phyloP scores from a whole-genome alignment of 2,113 vertebrate species.

The Actenoides hombroni region DNA sequence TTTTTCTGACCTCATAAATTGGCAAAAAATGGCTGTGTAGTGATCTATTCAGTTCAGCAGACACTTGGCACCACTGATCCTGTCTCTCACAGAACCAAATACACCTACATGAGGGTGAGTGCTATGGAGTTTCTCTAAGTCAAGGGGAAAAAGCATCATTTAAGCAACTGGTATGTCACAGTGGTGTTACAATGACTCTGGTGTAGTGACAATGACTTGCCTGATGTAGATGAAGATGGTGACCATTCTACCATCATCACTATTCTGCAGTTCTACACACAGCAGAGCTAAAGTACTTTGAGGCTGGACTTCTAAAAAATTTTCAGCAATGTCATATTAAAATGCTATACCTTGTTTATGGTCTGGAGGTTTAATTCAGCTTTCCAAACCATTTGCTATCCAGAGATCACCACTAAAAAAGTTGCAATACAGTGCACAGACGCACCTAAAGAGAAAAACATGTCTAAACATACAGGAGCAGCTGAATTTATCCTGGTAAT shows the following conservation, averaged over 20 bases:
- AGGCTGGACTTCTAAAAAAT: not conserved
- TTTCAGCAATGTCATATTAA: not conserved
- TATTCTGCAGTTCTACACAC: not conserved
- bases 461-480: not conserved
- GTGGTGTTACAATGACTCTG: not conserved
- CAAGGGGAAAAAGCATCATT: not conserved
- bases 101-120: not conserved
- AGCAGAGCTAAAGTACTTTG: not conserved
- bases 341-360: not conserved
- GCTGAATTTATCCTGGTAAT: not conserved
- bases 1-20: conserved; percentile 12
- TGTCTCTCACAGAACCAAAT: not conserved
- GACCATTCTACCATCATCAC: rapidly evolving
- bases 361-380: not conserved
- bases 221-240: not conserved
- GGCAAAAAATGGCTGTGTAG: not conserved
- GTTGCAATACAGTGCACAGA: not conserved
- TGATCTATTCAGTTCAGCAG: not conserved
- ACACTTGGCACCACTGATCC: not conserved
- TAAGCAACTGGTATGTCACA: not conserved
- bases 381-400: not conserved
- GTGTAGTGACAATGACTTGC: not conserved
- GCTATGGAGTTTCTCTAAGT: not conserved
- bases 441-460: not conserved
- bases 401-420: not conserved